Evolutionary conservation across 2,113 vertebrate genomes (phyloP), one percentile per base, ranked within the genome.

Genomic region (Potamarius usumacintae): DNA sequence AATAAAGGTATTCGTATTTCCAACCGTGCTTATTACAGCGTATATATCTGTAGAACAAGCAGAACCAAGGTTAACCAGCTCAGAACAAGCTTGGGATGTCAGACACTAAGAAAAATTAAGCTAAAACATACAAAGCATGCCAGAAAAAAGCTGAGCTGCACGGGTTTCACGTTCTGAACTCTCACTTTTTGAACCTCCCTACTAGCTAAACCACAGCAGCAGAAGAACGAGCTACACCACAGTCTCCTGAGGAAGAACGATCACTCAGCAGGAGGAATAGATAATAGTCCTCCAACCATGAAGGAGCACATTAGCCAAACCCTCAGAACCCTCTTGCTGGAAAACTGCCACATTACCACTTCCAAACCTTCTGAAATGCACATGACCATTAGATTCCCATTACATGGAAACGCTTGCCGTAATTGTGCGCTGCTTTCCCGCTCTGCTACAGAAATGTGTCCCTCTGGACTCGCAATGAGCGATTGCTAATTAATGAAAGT

Each of bases 311-410:
- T 48, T 27, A 53, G 58, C 53, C 42, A 22, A 86, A 58, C 65
- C 74, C 69, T 76, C 10, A 27, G 18, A 74, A 82, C 58, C 80
- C 57, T 2, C 20, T 63, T 52, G 79, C 87, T 83, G 14, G 71
- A 86, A 85, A 88, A 78, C 77, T 57, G 65, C 58, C 42, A 50
- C 78, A 30, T 86, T 52, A 58, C 67, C 71, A 57, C 18, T 57
- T 86, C 83, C 60, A 81, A 84, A 62, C 63, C 72, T 74, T 79
- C 65, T 10, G 57, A 71, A 86, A 83, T 58, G 34, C 86, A 60
- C 86, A 85, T 15, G 22, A 79, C 76, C 86, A 86, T 86, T 90
- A 89, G 80, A 89, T 58, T 77, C 81, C 82, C 86, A 89, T 88
- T 87, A 87, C 82, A 88, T 57, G 82, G 58, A 85, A 91, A 88